Conservation (phyloP, 1,140 invertebrate species). For the Polyergus mexicanus region DNA sequence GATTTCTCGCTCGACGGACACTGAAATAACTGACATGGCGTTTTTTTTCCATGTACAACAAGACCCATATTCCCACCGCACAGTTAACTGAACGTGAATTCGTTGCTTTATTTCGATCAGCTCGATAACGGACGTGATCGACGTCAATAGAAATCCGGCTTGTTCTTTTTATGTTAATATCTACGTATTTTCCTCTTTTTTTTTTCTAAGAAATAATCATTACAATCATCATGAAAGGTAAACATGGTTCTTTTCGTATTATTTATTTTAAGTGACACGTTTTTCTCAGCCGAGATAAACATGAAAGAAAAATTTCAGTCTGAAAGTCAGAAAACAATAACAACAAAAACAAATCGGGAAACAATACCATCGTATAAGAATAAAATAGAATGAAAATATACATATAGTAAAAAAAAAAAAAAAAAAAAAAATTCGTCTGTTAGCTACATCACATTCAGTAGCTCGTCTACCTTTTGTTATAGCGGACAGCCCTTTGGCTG, state of each 20-base stretch:
- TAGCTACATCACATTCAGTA: not conserved
- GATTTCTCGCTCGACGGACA: conserved; percentile 34
- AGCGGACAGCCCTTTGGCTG: not conserved
- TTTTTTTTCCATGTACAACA: conserved; percentile 25
- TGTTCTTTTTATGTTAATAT: not conserved
- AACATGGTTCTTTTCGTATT: not conserved
- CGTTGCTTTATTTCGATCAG: not conserved
- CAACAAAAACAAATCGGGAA: too few relatives aligned
- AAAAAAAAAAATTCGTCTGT: not conserved
- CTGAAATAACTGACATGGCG: conserved; percentile 45
- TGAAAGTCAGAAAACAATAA: too few relatives aligned
- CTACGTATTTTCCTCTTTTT: not conserved
- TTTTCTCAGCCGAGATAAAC: not conserved
- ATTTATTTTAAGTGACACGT: not conserved
- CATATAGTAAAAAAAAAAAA: not conserved
- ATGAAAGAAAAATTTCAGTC: not conserved
- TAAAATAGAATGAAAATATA: not conserved
- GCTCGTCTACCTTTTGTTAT: not conserved
- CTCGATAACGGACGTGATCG: not conserved
- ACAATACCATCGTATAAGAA: not conserved
- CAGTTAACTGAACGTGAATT: conserved; percentile 4
- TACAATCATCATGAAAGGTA: not conserved
- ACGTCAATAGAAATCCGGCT: not conserved
- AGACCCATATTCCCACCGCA: not conserved
- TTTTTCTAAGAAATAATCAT: not conserved